Percentiles rank a stretch among this genome's conserved stretches.
Conservation (phyloP, 1,140 invertebrate species). For the Anastrepha ludens region DNA sequence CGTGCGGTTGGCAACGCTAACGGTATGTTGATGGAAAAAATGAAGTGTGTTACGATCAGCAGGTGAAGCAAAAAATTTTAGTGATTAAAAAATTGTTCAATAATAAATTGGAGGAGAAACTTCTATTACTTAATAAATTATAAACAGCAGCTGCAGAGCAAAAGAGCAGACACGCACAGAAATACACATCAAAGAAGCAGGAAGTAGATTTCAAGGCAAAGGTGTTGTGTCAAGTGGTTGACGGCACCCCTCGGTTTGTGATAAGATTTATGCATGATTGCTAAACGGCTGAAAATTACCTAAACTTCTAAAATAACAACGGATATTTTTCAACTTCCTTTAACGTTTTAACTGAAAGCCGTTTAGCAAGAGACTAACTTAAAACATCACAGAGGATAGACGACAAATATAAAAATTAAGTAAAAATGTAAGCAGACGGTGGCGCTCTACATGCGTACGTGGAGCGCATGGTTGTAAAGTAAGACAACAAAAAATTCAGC, state of each 20-base stretch:
- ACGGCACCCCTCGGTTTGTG: not conserved
- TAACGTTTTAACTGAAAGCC: too few species aligned
- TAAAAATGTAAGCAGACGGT: constrained; percentile 6
- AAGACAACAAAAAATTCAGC: not conserved
- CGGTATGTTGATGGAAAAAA: not conserved
- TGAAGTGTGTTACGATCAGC: constrained; percentile 39
- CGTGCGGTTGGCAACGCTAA: not conserved
- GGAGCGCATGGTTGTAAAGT: constrained; percentile 8
- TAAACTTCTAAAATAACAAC: constrained; percentile 1
- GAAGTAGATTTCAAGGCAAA: not conserved
- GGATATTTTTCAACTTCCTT: not conserved
- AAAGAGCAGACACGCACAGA: not conserved
- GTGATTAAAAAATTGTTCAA: constrained; percentile 26
- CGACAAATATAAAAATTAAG: not conserved
- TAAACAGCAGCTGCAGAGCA: not conserved
- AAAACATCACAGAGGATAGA: not conserved
- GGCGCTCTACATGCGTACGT: constrained; percentile 37
- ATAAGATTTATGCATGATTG: constrained; percentile 37
- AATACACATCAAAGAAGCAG: not conserved
- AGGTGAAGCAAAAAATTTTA: constrained; percentile 34
- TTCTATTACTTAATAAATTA: not conserved
- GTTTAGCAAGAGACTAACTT: not conserved
- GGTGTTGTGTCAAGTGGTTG: not conserved
- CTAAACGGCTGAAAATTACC: constrained; percentile 37
- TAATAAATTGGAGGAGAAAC: constrained; percentile 12